Base-by-base conservation (phyloP, 1,140 invertebrate species). In the Cherax quadricarinatus region DNA sequence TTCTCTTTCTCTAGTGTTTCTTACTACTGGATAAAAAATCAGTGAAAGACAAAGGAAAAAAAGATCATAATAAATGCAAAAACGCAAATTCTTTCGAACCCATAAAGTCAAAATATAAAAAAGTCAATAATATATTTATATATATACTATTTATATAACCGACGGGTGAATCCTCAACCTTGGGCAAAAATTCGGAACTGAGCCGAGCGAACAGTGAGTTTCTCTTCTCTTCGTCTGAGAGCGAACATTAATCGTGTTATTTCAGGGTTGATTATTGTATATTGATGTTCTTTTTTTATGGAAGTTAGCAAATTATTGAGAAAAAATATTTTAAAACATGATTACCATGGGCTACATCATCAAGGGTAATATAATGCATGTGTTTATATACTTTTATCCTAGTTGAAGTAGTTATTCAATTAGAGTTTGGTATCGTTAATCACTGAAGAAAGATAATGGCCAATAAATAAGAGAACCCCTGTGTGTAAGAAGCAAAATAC, bases 231-330 rank as follows among this genome's bases (percentile, higher is more conserved):
- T 75, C 70, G 70, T 75, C 24, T 30, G 1, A 3, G 70, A 30
- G 70, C 5, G 70, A 30, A 30, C 24, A 75, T 75, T 75, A 75
- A 75, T 75, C 24, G 70, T 75, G 21, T 75, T 75, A 75, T 75
- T 75, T 75, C 70, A 75, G 24, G 70, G 70, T 75, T 30, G 70
- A 75, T 75, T 75, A 75, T 75, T 75, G 70, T 75, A 75, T 75
- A 75, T 30, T 75, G 70, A 75, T 30, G 16, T 75, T 75, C 21
- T 75, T 75, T 75, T 60, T 21, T 66, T 66, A 66, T 66, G 62
- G 62, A 66, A 66, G 62, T 66, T 66, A 21, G 21, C 62, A 66
- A 66, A 66, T 66, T 66, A 18, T 21, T 66, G 16, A 21, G 62
- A 66, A 57, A 57, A 57, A 66, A 21, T 66, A 14, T 66, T 66